phyloP scores from a whole-genome alignment of 2,888 invertebrate genomes.

The Perizoma affinitatum region DNA sequence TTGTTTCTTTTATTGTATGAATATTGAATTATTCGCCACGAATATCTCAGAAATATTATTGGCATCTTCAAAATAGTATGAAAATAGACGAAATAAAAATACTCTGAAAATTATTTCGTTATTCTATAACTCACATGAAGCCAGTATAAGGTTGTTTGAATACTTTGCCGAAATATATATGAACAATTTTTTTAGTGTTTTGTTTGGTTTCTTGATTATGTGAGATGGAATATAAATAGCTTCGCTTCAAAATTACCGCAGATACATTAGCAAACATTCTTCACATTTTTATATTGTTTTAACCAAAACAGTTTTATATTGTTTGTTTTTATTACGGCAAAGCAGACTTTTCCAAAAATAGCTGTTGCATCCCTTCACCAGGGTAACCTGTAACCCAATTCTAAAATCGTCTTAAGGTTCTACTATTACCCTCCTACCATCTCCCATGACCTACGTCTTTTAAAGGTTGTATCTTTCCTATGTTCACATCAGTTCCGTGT shows the following conservation, averaged over 20 bases:
- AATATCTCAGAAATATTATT: constrained; percentile 23
- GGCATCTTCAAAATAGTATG: constrained; percentile 15
- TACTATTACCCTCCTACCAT: neutral
- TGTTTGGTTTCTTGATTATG: constrained; percentile 4
- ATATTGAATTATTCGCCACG: constrained; percentile 27
- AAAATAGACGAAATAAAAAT: constrained; percentile 21
- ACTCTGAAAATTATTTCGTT: constrained; percentile 14
- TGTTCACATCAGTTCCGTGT: neutral
- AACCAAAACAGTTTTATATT: constrained; percentile 4
- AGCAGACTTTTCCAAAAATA: neutral
- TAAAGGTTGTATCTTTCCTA: neutral
- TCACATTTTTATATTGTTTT: constrained; percentile 14
- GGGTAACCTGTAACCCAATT: constrained; percentile 1
- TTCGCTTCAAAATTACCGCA: constrained; percentile 4
- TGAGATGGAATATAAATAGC: constrained; percentile 17
- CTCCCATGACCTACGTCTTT: no score
- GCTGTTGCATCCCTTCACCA: neutral
- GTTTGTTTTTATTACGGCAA: constrained; percentile 2
- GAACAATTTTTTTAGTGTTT: constrained; percentile 8
- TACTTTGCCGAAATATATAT: constrained; percentile 8
- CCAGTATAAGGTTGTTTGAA: constrained; percentile 10
- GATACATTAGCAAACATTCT: constrained; percentile 2
- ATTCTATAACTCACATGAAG: constrained; percentile 13
- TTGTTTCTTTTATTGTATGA: constrained; percentile 24
- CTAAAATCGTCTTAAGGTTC: neutral